Evolutionary conservation across 1,140 invertebrate species (phyloP), one percentile per base, ranked within the genome.

Genomic region (Papilio helenus): DNA sequence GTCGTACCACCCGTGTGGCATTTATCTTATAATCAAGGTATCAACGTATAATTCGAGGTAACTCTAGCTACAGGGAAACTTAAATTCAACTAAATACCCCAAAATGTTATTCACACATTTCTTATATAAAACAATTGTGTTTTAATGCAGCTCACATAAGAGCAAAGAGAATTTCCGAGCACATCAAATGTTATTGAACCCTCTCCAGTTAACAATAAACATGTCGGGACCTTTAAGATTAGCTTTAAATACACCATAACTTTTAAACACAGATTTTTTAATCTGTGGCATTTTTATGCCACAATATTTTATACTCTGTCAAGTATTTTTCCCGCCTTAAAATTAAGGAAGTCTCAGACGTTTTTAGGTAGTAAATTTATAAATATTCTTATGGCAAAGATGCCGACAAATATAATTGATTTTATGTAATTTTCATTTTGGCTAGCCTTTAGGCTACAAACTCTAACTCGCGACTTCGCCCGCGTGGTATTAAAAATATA

Each of bases 171-270:
- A 0, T 39, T 39, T 39, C 34, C 0, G 34, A 12, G n/a, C 29
- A 29, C 49, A 14, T 74, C 44, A 20, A 49, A 51, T 74, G 72
- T 44, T 49, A 26, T 74, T 74, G 72, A 74, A 42, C 72, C 20
- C 72, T 39, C 34, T 39, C 29, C 4, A 49, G 5, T 74, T 51
- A 23, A 74, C 72, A 74, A 26, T 74, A 74, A 74, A 74, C 39
- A 74, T 46, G 72, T 74, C 44, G 12, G 9, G 42, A 42, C 18
- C 10, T 44, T 65, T 3, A 68, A 49, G 72, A 74, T 74, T 74
- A 74, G 20, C 39, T 51, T 74, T 74, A 49, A 74, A 49, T 23
- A 14, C 44, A 23, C 72, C 44, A 49, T 46, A 51, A 49, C 20
- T 46, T 49, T 46, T 46, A 14, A 46, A 46, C n/a, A 51, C 44